These are phyloP conservation scores for Pseudomyrmex flavicornis DNA, from an alignment of 1,140 invertebrate species.

Conservation along the genomic window DNA sequence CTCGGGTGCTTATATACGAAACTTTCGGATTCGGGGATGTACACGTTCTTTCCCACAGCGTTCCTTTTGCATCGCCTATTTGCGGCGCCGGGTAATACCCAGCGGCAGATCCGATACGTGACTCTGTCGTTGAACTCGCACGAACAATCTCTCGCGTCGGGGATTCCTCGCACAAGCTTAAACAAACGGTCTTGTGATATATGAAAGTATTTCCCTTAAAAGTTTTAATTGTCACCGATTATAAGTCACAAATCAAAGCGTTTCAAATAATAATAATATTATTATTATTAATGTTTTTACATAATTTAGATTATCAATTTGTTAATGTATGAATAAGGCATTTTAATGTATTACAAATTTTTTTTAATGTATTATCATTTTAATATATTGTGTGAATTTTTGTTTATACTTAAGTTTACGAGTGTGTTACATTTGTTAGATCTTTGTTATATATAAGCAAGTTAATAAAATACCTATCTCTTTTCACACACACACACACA, in stretches of 20 bases:
- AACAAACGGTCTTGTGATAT: not conserved
- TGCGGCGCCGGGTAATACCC: slow-evolving; percentile 31
- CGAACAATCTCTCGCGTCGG: slow-evolving; percentile 9
- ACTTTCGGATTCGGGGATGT: slow-evolving; percentile 26
- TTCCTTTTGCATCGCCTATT: not conserved
- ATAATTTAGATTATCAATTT: too few species aligned
- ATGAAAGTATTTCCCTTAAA: not conserved
- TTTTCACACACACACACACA: too few species aligned
- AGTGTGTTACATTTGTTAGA: too few species aligned
- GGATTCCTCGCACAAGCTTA: slow-evolving; percentile 9
- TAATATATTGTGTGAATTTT: too few species aligned
- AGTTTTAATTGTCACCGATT: not conserved
- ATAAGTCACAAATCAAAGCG: not conserved
- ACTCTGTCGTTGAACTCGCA: not conserved
- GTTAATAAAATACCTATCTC: too few species aligned
- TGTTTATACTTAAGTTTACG: too few species aligned
- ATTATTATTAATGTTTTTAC: too few species aligned
- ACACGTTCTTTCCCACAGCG: not conserved
- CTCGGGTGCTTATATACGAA: slow-evolving; percentile 44
- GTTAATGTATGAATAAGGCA: too few species aligned
- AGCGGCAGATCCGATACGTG: not conserved
- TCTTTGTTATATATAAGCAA: too few species aligned
- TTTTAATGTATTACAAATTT: too few species aligned
- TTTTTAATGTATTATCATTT: too few species aligned
- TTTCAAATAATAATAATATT: not conserved